Evolutionary conservation across 2,797 vertebrate genomes (phyloP).

Genomic region (Tapera naevia): DNA sequence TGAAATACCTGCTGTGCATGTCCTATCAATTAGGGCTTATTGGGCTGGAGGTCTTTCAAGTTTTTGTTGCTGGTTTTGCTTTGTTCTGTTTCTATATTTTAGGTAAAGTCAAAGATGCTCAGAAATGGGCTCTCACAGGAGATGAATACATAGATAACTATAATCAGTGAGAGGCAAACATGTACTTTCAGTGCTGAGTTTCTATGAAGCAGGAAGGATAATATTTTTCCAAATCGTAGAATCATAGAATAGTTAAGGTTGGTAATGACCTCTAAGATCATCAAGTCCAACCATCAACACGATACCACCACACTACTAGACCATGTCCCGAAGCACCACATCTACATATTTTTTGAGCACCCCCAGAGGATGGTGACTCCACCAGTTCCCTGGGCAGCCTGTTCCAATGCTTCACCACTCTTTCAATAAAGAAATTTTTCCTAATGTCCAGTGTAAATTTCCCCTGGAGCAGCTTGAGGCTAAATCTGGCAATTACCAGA

Average conservation of each 20-base stretch:
- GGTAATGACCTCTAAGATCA: too few relatives aligned
- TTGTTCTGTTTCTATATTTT: not conserved
- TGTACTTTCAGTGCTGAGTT: not conserved
- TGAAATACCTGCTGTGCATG: not conserved
- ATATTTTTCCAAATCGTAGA: not conserved
- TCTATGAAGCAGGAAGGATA: not conserved
- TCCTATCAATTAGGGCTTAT: not conserved
- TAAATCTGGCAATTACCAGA: not conserved
- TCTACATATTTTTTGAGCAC: too few relatives aligned
- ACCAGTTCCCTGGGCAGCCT: too few relatives aligned
- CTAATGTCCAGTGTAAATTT: too few relatives aligned
- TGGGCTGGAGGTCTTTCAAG: not conserved
- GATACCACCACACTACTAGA: too few relatives aligned
- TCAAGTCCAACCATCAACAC: too few relatives aligned
- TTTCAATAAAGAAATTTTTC: too few relatives aligned
- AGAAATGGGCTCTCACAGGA: not conserved
- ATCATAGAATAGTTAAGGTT: too few relatives aligned
- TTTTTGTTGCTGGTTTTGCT: not conserved
- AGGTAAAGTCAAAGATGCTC: not conserved
- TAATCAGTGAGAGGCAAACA: rapidly evolving
- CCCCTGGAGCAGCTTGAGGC: too few relatives aligned
- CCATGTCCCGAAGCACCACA: too few relatives aligned
- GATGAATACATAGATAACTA: not conserved
- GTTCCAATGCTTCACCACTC: too few relatives aligned
- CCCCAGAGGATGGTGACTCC: too few relatives aligned